phyloP scores from a whole-genome alignment of 23 tunicate genomes.

The Halocynthia roretzi region DNA sequence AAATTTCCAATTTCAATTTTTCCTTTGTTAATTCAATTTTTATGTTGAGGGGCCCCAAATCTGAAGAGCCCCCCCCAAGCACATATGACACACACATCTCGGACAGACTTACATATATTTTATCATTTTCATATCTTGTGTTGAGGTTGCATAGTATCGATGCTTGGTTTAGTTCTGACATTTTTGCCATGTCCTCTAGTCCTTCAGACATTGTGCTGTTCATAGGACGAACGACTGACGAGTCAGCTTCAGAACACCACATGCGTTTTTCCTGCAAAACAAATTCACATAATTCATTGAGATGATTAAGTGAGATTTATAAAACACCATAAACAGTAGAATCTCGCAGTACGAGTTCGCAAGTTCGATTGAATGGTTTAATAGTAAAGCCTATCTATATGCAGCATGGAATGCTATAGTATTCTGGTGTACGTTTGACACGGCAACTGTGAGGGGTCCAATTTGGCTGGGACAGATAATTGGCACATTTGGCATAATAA shows the following conservation, averaged over 20 bases:
- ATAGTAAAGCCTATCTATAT: no score
- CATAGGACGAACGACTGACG: conserved; percentile 44
- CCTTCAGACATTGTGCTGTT: conserved; percentile 49
- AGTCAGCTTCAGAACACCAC: conserved; percentile 65
- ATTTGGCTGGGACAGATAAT: no score
- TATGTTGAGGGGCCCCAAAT: no score
- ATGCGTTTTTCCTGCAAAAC: conserved; percentile 49
- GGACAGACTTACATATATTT: conserved; percentile 51
- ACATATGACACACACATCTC: no score
- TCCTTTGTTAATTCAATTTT: no score
- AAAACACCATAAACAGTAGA: neutral
- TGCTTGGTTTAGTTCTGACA: conserved; percentile 85
- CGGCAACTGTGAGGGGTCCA: no score
- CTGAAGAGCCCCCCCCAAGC: no score
- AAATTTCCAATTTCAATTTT: no score
- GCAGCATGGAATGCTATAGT: no score
- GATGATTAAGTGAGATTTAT: neutral
- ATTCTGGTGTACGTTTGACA: neutral
- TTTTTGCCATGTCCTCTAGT: conserved; percentile 77
- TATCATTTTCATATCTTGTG: conserved; percentile 62
- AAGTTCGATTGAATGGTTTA: neutral
- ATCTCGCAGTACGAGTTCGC: neutral
- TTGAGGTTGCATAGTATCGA: conserved; percentile 80
- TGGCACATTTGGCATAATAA: no score
- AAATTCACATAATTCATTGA: neutral